These are phyloP conservation scores for Onthophagus sagittarius DNA, from an alignment of 2,888 invertebrate species.

Conservation along the genomic window DNA sequence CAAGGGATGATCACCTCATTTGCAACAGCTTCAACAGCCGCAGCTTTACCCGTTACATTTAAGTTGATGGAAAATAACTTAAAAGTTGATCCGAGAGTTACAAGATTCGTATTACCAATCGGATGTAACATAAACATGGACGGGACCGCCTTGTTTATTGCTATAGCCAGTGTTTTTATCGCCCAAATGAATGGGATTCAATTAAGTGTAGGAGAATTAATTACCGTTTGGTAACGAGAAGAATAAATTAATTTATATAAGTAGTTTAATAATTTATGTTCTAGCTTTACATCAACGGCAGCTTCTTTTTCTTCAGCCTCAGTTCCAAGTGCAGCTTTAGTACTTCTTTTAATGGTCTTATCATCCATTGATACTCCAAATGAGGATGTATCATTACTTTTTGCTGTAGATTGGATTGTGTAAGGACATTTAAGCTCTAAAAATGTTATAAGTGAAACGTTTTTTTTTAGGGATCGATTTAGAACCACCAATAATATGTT, in stretches of 20 bases:
- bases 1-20: conserved; percentile 72
- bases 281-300: conserved; percentile 75
- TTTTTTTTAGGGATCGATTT: conserved; percentile 67
- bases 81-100: conserved; percentile 74
- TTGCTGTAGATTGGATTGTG: conserved; percentile 90
- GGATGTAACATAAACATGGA: conserved; percentile 94
- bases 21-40: conserved; percentile 88
- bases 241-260: background rate
- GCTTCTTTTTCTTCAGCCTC: conserved; percentile 87
- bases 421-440: conserved; percentile 52
- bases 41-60: conserved; percentile 85
- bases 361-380: conserved; percentile 79
- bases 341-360: conserved; percentile 74
- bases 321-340: conserved; percentile 82
- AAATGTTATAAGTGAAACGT: background rate
- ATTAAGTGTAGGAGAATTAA: conserved; percentile 76
- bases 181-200: conserved; percentile 82
- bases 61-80: conserved; percentile 80
- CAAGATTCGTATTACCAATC: conserved; percentile 84
- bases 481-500: conserved; percentile 85
- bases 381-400: conserved; percentile 75
- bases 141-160: conserved; percentile 83
- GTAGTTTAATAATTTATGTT: conserved; percentile 25
- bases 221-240: conserved; percentile 77
- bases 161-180: conserved; percentile 82